Base-by-base conservation (phyloP, 1,140 invertebrate species). In the Zeugodacus cucurbitae region DNA sequence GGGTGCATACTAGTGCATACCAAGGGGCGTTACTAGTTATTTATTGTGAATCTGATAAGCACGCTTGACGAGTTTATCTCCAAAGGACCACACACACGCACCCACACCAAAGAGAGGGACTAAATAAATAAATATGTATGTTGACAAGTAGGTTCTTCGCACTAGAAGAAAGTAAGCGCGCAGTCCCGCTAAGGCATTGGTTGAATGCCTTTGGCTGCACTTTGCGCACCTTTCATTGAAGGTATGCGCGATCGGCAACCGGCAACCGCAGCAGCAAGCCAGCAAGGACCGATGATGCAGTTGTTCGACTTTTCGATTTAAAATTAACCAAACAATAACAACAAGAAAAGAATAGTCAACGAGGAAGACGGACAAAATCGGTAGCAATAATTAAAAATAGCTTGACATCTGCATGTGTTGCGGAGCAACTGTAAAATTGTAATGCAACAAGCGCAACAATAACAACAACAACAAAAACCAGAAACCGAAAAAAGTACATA, bases 241-340 rank as follows among this genome's bases (percentile, higher is more conserved):
- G 74, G 44, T 48, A 82, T 82, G 74, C 74, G 41, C 74, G 34
- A 8, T 14, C 32, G 67, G 6, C 32, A 37, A 70, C 74, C 74
- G 48, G 70, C 70, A 78, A 78, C 70, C 64, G 67, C 67, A 37
- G 41, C 32, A 17, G 32, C 67, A 32, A 26, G 22, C 22, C 0
- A 14, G 32, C 64, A 34, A 34, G 26, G 64, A 34, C 32, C 29
- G 74, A 48, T 82, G 74, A 48, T 82, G 74, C 74, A 54, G 74
- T 82, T 82, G 74, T 29, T 82, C 74, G 74, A 82, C 74, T 82
- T 48, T 82, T 82, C 48, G n/a, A 82, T 82, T 82, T 82, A 48
- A 82, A 82, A 82, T 82, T 82, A 54, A 82, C 48, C 26, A 82
- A 82, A 82, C 7, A 7, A 54, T 7, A 54, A 54, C 14, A 5